Evolutionary conservation across 1,140 invertebrate species (phyloP).

Genomic region (Andrena cerasifolii): DNA sequence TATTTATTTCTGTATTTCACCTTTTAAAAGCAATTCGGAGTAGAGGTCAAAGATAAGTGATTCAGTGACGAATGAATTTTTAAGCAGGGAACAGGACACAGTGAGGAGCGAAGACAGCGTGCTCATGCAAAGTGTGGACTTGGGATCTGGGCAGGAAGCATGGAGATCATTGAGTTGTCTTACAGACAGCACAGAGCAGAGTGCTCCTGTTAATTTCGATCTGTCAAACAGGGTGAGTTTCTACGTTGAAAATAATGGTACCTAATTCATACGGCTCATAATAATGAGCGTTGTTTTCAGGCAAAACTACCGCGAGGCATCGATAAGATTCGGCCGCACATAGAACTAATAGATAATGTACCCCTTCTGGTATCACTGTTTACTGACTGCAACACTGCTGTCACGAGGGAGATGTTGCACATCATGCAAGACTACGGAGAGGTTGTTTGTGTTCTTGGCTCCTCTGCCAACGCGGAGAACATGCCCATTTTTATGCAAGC

Average conservation of each 20-base stretch:
- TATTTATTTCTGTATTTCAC: conserved; percentile 18
- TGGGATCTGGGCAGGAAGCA: conserved; percentile 84
- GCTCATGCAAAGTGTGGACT: conserved; percentile 80
- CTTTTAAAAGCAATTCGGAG: conserved; percentile 1
- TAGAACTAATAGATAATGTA: conserved; percentile 98
- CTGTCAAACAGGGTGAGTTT: conserved; percentile 92
- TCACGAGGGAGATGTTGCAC: conserved; percentile 94
- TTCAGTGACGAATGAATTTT: conserved; percentile 8
- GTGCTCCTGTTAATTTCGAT: conserved; percentile 94
- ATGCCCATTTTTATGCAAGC: conserved; percentile 96
- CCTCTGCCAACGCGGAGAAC: conserved; percentile 93
- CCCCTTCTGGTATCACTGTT: conserved; percentile 97
- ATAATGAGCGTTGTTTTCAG: no score
- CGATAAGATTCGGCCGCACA: conserved; percentile 97
- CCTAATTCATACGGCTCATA: no score
- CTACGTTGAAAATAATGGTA: neutral
- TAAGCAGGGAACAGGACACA: conserved; percentile 76
- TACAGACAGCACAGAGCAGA: conserved; percentile 94
- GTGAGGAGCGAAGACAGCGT: conserved; percentile 82
- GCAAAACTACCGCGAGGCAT: conserved; percentile 98
- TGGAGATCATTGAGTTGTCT: conserved; percentile 91
- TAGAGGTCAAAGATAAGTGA: neutral
- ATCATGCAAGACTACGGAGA: conserved; percentile 99
- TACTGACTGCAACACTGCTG: conserved; percentile 96
- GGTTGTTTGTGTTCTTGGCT: conserved; percentile 95